These are phyloP conservation scores for Pampusana beccarii DNA, from an alignment of 2,113 vertebrate species.

Conservation along the genomic window DNA sequence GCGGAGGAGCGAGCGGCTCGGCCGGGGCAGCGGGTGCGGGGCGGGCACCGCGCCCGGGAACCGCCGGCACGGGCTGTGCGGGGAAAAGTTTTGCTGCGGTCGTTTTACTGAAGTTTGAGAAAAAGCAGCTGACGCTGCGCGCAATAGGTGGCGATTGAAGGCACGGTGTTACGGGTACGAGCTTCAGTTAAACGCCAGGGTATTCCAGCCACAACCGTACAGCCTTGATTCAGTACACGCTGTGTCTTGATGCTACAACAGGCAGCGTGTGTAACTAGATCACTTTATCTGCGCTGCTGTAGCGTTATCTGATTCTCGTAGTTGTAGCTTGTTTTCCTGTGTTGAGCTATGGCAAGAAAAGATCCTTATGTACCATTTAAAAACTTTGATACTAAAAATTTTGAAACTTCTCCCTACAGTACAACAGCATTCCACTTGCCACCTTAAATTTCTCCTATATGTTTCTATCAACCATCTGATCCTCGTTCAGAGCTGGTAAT, in stretches of 20 bases:
- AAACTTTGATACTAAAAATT: background rate
- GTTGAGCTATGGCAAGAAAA: background rate
- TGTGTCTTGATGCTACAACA: fast-evolving
- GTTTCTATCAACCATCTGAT: background rate
- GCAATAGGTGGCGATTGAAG: fast-evolving
- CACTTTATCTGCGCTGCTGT: fast-evolving
- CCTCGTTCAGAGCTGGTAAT: background rate
- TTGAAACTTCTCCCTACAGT: background rate
- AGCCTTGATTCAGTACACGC: fast-evolving
- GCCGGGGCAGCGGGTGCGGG: background rate
- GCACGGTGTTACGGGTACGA: fast-evolving
- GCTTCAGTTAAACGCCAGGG: fast-evolving
- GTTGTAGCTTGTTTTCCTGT: background rate
- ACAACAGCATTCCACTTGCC: background rate
- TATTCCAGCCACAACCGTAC: fast-evolving
- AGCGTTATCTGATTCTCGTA: fast-evolving
- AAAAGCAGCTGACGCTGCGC: fast-evolving
- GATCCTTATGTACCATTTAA: fast-evolving
- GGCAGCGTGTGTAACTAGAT: background rate
- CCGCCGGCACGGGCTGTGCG: fast-evolving
- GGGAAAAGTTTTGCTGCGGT: background rate
- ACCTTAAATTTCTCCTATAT: background rate
- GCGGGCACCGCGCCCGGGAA: background rate
- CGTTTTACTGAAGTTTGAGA: background rate
- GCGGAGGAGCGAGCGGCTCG: background rate